phyloP scores from a whole-genome alignment of 1,140 invertebrate species.

The Rhizoglyphus robini region DNA sequence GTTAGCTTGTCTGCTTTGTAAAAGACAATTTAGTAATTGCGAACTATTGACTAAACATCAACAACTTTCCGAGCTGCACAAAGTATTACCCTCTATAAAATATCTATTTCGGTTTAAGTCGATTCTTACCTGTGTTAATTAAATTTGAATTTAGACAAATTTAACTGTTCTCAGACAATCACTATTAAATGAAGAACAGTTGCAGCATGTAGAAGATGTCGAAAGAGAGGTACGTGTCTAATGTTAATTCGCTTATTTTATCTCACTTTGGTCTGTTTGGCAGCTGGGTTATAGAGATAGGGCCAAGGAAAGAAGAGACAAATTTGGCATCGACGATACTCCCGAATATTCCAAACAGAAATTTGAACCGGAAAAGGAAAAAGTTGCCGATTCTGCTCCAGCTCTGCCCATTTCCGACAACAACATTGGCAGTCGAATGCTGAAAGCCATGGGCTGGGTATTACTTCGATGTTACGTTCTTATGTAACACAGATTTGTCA shows the following conservation, averaged over 20 bases:
- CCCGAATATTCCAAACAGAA: conserved; percentile 47
- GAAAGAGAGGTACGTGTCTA: conserved; percentile 38
- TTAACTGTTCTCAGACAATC: conserved; percentile 25
- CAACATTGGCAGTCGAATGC: conserved; percentile 77
- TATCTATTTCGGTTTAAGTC: background rate
- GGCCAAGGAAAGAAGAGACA: conserved; percentile 83
- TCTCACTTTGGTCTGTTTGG: background rate
- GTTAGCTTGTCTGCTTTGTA: conserved; percentile 85
- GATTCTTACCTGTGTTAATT: background rate
- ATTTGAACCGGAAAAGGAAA: background rate
- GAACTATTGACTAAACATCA: conserved; percentile 81
- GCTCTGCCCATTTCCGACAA: conserved; percentile 36
- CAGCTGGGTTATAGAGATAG: conserved; percentile 63
- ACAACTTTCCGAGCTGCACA: conserved; percentile 85
- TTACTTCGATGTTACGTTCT: background rate
- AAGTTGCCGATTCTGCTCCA: too few species aligned
- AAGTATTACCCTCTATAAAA: conserved; percentile 34
- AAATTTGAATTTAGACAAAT: conserved; percentile 12
- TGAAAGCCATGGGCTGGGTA: conserved; percentile 98
- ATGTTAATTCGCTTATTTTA: background rate
- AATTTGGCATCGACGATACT: conserved; percentile 73
- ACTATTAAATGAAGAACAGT: conserved; percentile 29
- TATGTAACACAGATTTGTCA: background rate
- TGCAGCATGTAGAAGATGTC: conserved; percentile 39
- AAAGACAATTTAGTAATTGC: conserved; percentile 75